These are phyloP conservation scores for Diplolepis rosae DNA, from an alignment of 2,888 invertebrate genomes.

Conservation along the genomic window DNA sequence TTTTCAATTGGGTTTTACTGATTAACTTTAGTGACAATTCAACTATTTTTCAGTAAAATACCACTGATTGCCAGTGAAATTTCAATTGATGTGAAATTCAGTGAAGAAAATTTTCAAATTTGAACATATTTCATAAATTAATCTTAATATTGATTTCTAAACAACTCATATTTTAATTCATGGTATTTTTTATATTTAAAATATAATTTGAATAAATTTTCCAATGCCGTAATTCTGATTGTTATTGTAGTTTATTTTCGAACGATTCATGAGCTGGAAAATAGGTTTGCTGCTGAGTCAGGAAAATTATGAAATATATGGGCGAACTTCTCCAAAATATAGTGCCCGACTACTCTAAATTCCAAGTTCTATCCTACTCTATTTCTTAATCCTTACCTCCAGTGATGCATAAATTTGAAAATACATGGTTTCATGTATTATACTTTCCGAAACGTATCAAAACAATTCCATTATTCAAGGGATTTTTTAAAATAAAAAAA, in stretches of 20 bases:
- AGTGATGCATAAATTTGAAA: not conserved
- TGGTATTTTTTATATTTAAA: no score
- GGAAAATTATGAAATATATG: constrained; percentile 3
- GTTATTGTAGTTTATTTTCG: not conserved
- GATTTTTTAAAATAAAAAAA: not conserved
- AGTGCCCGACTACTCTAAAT: constrained; percentile 5
- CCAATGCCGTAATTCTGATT: no score
- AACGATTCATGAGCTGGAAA: not conserved
- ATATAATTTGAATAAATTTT: no score
- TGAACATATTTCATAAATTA: no score
- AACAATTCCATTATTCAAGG: constrained; percentile 7
- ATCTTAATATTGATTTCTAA: no score
- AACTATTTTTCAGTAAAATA: no score
- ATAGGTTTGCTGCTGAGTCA: constrained; percentile 15
- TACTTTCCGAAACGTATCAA: not conserved
- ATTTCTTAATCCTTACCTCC: not conserved
- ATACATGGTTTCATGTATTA: not conserved
- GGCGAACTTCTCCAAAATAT: constrained; percentile 12
- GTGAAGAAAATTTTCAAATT: no score
- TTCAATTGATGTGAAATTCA: no score
- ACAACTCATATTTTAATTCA: no score
- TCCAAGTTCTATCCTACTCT: not conserved
- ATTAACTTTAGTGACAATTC: no score
- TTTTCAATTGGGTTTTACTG: no score
- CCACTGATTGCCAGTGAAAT: no score